These are phyloP conservation scores for Mythimna loreyi DNA, from an alignment of 2,888 invertebrate species.

Conservation along the genomic window DNA sequence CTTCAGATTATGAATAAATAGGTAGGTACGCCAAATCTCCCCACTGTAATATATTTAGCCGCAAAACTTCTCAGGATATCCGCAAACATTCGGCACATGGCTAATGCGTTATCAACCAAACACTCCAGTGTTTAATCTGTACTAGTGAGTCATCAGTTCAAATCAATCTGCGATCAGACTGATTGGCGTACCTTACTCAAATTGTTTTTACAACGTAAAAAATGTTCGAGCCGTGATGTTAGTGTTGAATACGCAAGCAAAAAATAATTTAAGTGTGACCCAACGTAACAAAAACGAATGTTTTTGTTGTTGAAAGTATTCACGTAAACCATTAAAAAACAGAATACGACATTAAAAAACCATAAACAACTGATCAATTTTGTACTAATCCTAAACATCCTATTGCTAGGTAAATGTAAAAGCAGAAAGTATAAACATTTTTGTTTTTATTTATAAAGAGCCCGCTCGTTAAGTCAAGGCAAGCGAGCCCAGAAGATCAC, in stretches of 20 bases:
- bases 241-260: no score
- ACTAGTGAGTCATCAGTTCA: constrained; percentile 20
- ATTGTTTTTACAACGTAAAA: constrained; percentile 8
- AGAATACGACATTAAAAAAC: constrained; percentile 3
- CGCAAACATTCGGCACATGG: constrained; percentile 9
- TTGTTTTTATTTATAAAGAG: background rate
- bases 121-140: constrained; percentile 15
- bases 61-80: background rate
- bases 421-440: constrained; percentile 9
- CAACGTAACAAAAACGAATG: background rate
- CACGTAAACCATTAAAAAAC: background rate
- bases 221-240: background rate
- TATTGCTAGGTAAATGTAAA: constrained; percentile 21
- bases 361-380: constrained; percentile 13
- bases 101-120: constrained; percentile 2
- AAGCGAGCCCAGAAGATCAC: background rate
- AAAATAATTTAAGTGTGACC: background rate
- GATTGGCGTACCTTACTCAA: constrained; percentile 13
- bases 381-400: constrained; percentile 19
- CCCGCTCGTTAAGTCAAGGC: background rate
- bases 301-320: no score
- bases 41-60: background rate
- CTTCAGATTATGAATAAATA: background rate
- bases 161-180: constrained; percentile 36
- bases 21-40: constrained; percentile 9